Conservation (phyloP, 2,113 vertebrate species). For the Numenius arquata region DNA sequence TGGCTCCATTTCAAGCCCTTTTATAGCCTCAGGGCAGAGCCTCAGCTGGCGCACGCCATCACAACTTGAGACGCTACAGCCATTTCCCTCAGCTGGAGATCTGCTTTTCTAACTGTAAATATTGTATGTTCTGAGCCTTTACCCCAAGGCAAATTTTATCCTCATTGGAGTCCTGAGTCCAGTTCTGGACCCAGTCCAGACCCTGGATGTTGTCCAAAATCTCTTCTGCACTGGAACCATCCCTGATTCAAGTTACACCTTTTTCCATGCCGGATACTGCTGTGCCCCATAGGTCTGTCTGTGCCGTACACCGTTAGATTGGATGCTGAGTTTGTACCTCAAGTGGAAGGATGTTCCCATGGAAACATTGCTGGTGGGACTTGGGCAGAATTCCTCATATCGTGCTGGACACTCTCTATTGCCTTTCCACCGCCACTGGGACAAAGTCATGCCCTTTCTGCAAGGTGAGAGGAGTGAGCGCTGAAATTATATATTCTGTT, state of each 20-base stretch:
- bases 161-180: background rate
- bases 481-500: background rate
- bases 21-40: background rate
- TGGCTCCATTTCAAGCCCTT: slow-evolving; percentile 1
- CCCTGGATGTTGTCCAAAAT: background rate
- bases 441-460: background rate
- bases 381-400: background rate
- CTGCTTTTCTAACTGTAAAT: background rate
- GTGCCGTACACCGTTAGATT: background rate
- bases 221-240: background rate
- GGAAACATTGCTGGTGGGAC: background rate
- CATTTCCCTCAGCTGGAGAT: background rate
- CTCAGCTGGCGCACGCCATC: background rate
- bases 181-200: background rate
- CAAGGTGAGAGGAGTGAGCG: background rate
- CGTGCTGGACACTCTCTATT: background rate
- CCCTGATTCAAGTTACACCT: background rate
- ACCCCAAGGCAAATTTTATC: background rate
- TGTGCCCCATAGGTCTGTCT: background rate
- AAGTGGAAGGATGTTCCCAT: background rate
- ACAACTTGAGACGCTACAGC: background rate
- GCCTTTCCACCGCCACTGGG: background rate
- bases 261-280: background rate
- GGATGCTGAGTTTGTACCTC: background rate
- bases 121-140: background rate